Percentiles rank a stretch among this genome's conserved stretches.
Conservation (phyloP, 2,113 vertebrate species). For the Odocoileus hemionus region DNA sequence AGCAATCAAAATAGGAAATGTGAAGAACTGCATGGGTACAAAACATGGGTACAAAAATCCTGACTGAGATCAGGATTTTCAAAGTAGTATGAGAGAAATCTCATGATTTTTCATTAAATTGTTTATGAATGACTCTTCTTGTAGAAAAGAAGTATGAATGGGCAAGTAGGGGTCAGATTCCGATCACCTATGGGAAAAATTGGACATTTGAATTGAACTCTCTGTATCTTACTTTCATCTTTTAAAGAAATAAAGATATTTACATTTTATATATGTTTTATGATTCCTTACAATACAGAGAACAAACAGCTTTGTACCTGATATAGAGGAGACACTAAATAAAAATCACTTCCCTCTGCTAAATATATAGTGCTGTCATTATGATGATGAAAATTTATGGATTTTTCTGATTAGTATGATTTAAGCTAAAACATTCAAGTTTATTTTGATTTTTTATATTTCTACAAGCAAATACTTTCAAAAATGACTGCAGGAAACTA, state of each 20-base stretch:
- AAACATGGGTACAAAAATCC: background rate
- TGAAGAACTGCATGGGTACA: background rate
- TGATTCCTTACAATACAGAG: background rate
- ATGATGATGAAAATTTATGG: background rate
- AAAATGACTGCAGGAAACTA: background rate
- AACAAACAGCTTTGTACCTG: background rate
- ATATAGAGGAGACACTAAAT: background rate
- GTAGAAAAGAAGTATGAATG: background rate
- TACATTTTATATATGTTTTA: background rate
- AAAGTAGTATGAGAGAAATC: background rate
- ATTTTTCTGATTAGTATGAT: background rate
- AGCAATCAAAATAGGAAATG: background rate
- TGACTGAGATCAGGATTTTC: background rate
- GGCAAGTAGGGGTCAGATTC: background rate
- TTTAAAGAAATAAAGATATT: background rate
- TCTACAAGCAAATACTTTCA: background rate
- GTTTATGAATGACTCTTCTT: background rate
- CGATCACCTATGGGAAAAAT: background rate
- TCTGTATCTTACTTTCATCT: background rate
- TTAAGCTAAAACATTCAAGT: background rate
- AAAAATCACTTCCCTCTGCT: background rate
- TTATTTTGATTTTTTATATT: background rate
- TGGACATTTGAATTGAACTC: background rate
- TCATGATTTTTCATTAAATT: background rate
- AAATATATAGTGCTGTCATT: background rate